These are phyloP conservation scores for Scomber colias DNA, from an alignment of 2,113 vertebrate species.

Conservation along the genomic window DNA sequence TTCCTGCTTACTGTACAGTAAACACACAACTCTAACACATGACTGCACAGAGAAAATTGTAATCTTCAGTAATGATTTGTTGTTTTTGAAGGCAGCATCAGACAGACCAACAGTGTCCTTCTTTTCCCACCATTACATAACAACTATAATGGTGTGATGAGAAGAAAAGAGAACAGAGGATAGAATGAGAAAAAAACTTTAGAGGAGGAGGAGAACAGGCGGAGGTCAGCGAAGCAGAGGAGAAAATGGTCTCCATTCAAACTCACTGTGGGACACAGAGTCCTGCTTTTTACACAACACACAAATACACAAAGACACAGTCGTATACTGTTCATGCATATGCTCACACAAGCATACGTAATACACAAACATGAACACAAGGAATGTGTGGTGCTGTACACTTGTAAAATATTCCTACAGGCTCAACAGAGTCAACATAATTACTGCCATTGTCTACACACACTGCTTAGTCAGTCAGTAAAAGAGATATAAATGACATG, in stretches of 20 bases:
- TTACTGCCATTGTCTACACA: conserved; percentile 33
- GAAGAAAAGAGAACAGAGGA: conserved; percentile 37
- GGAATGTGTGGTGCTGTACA: conserved; percentile 23
- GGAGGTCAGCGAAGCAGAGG: conserved; percentile 32
- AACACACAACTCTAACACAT: not conserved
- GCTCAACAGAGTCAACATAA: conserved; percentile 6
- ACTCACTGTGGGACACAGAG: conserved; percentile 55
- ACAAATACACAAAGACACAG: conserved; percentile 31
- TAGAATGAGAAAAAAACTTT: conserved; percentile 22
- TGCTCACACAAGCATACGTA: conserved; percentile 8
- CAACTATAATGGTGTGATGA: conserved; percentile 52
- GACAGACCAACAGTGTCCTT: conserved; percentile 40
- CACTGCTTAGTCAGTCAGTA: not conserved
- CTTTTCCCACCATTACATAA: conserved; percentile 58
- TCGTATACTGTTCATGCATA: conserved; percentile 33
- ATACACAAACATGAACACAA: conserved; percentile 12
- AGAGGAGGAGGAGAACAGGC: conserved; percentile 37
- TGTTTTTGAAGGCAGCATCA: conserved; percentile 15
- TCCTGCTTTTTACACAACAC: conserved; percentile 23
- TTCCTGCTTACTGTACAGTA: not conserved
- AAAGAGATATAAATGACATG: not conserved
- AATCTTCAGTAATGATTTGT: conserved; percentile 12
- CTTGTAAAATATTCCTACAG: conserved; percentile 13
- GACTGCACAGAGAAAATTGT: not conserved
- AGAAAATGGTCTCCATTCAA: conserved; percentile 61